phyloP scores from a whole-genome alignment of 1,140 invertebrate species.

The Neodiprion pinetum region DNA sequence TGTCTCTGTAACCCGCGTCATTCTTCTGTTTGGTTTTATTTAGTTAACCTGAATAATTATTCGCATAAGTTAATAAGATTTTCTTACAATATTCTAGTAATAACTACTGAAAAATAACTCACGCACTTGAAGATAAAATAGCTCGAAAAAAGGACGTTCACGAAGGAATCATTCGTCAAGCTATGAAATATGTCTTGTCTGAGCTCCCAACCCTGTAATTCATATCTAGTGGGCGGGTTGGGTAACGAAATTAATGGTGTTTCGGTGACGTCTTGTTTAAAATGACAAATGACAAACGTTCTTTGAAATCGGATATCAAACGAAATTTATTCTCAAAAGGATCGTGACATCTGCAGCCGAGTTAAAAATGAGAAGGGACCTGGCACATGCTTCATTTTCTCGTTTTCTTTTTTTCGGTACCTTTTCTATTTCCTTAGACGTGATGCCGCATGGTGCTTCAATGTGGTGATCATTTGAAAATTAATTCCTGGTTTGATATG shows the following conservation, averaged over 20 bases:
- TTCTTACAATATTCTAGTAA: slow-evolving; percentile 25
- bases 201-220: slow-evolving; percentile 34
- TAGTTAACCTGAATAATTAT: slow-evolving; percentile 17
- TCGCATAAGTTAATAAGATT: slow-evolving; percentile 38
- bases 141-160: slow-evolving; percentile 24
- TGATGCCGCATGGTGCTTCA: no score
- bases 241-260: slow-evolving; percentile 51
- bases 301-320: slow-evolving; percentile 7
- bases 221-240: slow-evolving; percentile 24
- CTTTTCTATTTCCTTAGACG: no score
- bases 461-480: no score
- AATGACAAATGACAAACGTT: slow-evolving; percentile 40
- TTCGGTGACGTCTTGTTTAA: slow-evolving; percentile 45
- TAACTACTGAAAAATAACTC: slow-evolving; percentile 27
- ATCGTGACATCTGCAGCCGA: neutral
- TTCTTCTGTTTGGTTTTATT: slow-evolving; percentile 26
- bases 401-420: no score
- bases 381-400: no score
- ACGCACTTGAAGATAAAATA: slow-evolving; percentile 32
- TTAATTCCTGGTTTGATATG: no score
- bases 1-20: slow-evolving; percentile 32
- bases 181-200: slow-evolving; percentile 41
- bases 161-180: slow-evolving; percentile 55
- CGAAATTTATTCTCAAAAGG: neutral
- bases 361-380: neutral